These are phyloP conservation scores for Tyto alba DNA, from an alignment of 2,113 vertebrate species.

Conservation along the genomic window DNA sequence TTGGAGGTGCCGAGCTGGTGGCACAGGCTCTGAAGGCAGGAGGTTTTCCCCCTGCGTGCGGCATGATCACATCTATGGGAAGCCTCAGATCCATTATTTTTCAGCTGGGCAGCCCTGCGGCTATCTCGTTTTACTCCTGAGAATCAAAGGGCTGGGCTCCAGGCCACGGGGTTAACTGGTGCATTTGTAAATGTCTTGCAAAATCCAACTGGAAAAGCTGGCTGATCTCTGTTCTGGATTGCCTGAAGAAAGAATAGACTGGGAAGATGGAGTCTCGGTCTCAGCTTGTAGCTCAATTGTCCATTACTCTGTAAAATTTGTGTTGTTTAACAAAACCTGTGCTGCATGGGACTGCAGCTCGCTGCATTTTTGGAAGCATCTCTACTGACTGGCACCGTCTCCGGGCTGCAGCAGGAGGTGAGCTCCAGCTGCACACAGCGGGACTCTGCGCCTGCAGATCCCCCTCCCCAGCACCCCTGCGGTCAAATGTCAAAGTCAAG, in stretches of 20 bases:
- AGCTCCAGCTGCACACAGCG: not conserved
- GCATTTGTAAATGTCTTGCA: not conserved
- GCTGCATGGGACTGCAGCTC: not conserved
- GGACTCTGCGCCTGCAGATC: not conserved
- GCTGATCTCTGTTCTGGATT: not conserved
- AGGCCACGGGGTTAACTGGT: not conserved
- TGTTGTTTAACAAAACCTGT: not conserved
- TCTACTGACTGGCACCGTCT: not conserved
- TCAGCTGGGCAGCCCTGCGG: not conserved
- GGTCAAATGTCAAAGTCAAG: rapidly evolving
- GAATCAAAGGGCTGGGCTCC: not conserved
- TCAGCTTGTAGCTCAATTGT: not conserved
- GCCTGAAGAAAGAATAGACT: not conserved
- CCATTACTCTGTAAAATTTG: not conserved
- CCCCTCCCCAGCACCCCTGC: not conserved
- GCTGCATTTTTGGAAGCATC: not conserved
- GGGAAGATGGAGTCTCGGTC: not conserved
- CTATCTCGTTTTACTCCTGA: not conserved
- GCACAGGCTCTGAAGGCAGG: not conserved
- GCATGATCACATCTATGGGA: not conserved
- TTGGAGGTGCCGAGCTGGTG: not conserved
- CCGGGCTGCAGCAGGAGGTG: not conserved
- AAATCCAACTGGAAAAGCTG: not conserved
- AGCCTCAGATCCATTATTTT: not conserved
- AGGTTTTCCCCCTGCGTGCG: not conserved